Percentiles rank a stretch among this genome's conserved stretches.
phyloP scores from a whole-genome alignment of 2,888 invertebrate genomes.

The Andrena bucephala region DNA sequence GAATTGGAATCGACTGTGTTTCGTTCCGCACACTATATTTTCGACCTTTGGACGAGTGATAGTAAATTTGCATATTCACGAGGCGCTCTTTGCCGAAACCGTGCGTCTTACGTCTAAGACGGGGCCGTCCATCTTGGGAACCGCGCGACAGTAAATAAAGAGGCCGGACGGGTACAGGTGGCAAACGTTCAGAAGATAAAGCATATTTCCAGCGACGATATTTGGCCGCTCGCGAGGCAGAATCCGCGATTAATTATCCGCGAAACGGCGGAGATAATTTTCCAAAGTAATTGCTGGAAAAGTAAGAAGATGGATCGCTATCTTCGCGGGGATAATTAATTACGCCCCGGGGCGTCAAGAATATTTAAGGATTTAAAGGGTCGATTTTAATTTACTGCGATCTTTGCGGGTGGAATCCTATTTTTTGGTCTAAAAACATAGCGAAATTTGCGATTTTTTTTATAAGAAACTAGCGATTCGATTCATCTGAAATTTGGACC shows the following conservation, averaged over 20 bases:
- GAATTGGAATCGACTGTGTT: no score
- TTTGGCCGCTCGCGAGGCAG: background rate
- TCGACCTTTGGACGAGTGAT: conserved; percentile 11
- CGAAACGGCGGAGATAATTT: conserved; percentile 17
- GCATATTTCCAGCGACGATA: conserved; percentile 14
- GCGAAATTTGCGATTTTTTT: no score
- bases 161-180: background rate
- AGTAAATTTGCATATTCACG: background rate
- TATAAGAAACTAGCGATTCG: no score
- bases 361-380: background rate
- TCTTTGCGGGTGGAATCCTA: background rate
- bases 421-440: no score
- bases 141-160: background rate
- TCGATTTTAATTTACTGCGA: conserved; percentile 5
- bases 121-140: background rate
- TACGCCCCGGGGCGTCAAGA: conserved; percentile 4
- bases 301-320: conserved; percentile 21
- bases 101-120: background rate
- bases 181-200: background rate
- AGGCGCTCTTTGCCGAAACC: background rate
- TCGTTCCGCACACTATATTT: background rate
- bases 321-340: conserved; percentile 17
- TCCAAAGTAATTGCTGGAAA: conserved; percentile 24
- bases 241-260: conserved; percentile 29
- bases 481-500: no score